Percentiles rank a stretch among this genome's conserved stretches.
These are phyloP conservation scores for Horisme vitalbata DNA, from an alignment of 2,888 invertebrate genomes.

Conservation along the genomic window DNA sequence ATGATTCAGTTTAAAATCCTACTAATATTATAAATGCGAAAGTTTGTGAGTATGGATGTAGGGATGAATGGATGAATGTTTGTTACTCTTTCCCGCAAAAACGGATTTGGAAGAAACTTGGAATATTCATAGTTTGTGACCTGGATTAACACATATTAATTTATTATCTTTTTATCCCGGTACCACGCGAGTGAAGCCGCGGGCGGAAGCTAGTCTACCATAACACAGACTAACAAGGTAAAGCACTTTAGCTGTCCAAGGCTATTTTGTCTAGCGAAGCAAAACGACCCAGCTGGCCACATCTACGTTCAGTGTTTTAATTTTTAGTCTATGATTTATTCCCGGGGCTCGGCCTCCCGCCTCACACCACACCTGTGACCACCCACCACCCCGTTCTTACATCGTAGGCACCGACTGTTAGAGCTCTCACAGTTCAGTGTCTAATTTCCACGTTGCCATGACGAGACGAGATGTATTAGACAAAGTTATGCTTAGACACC, in stretches of 20 bases:
- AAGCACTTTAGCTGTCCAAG: background rate
- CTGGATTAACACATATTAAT: no score
- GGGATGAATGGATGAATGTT: no score
- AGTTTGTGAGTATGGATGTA: no score
- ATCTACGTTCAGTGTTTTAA: slow-evolving; percentile 25
- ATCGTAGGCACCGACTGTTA: slow-evolving; percentile 36
- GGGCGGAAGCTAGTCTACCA: no score
- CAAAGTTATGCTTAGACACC: slow-evolving; percentile 1
- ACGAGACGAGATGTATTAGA: slow-evolving; percentile 46
- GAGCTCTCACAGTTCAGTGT: slow-evolving; percentile 45
- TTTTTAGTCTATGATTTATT: slow-evolving; percentile 38
- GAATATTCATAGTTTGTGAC: no score
- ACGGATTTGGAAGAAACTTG: no score
- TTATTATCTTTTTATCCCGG: no score
- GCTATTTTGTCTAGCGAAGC: background rate
- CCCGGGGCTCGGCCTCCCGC: slow-evolving; percentile 29
- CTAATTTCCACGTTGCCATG: slow-evolving; percentile 57
- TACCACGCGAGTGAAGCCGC: no score
- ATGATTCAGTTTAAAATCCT: no score
- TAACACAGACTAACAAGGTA: background rate
- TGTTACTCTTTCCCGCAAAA: no score
- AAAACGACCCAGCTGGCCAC: background rate
- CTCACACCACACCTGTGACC: slow-evolving; percentile 27
- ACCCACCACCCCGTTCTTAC: slow-evolving; percentile 16
- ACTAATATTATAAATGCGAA: no score